Conservation (phyloP, 2,888 invertebrate species). For the Nasonovia ribisnigri region DNA sequence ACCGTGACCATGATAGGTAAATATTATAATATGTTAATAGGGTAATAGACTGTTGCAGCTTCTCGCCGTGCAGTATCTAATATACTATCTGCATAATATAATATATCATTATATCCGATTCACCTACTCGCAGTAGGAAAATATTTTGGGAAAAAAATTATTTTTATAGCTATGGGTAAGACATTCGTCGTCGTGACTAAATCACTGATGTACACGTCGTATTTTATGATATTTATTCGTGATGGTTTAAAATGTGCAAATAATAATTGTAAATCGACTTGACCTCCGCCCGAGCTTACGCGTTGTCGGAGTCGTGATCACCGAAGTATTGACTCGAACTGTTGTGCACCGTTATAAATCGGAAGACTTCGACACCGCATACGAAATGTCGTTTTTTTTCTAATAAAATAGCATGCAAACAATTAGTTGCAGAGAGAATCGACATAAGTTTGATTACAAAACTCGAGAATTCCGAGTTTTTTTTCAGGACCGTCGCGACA, state of each 20-base stretch:
- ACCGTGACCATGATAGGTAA: not conserved
- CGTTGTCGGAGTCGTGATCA: not conserved
- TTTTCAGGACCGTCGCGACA: not conserved
- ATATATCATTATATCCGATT: not conserved
- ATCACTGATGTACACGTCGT: not conserved
- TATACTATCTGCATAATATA: not conserved
- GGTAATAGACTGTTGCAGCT: not conserved
- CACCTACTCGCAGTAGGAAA: not conserved
- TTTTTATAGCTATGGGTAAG: not conserved
- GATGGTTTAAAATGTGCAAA: not conserved
- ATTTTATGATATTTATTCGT: not conserved
- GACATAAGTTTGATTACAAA: not conserved
- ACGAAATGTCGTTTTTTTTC: not conserved
- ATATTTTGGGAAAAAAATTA: not conserved
- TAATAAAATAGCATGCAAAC: not conserved
- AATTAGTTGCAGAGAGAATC: not conserved
- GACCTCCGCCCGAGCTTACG: conserved; percentile 2
- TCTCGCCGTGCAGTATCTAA: not conserved
- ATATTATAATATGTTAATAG: not conserved
- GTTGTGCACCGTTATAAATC: not conserved
- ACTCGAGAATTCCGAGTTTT: not conserved
- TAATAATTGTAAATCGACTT: conserved; percentile 16
- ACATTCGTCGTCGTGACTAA: not conserved
- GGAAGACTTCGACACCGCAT: not conserved
- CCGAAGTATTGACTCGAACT: not conserved